phyloP scores from a whole-genome alignment of 2,797 vertebrate species.

The Darevskia mixta region DNA sequence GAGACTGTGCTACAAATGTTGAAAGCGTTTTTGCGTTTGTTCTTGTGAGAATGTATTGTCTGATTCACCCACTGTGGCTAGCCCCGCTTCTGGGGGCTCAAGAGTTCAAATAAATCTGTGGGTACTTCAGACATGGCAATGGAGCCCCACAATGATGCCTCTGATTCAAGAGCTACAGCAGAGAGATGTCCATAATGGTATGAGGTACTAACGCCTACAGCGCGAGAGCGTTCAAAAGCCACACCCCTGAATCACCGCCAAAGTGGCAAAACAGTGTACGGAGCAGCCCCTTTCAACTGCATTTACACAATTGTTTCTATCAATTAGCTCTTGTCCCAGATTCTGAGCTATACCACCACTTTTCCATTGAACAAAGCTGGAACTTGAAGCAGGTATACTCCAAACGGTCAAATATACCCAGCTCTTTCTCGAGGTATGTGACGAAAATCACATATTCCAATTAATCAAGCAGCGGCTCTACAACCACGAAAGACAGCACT shows the following conservation, averaged over 20 bases:
- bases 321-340: neutral
- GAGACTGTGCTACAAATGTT: conserved; percentile 1
- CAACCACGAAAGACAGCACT: too few relatives aligned
- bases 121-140: neutral
- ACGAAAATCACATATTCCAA: too few relatives aligned
- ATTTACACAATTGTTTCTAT: neutral
- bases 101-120: neutral
- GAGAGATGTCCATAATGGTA: neutral
- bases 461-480: too few relatives aligned
- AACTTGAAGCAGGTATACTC: neutral
- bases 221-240: neutral
- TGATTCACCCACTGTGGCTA: neutral
- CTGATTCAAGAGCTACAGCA: neutral
- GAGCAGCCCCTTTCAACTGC: neutral
- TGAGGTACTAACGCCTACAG: neutral
- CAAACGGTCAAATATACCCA: neutral
- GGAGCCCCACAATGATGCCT: neutral
- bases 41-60: neutral
- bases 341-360: neutral
- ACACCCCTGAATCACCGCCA: neutral
- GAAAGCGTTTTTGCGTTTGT: conserved; percentile 36
- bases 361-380: neutral
- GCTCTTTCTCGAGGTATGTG: neutral
- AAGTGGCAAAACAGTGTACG: too few relatives aligned
- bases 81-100: neutral